phyloP scores from a whole-genome alignment of 2,888 invertebrate species.

The Conops quadrifasciatus region DNA sequence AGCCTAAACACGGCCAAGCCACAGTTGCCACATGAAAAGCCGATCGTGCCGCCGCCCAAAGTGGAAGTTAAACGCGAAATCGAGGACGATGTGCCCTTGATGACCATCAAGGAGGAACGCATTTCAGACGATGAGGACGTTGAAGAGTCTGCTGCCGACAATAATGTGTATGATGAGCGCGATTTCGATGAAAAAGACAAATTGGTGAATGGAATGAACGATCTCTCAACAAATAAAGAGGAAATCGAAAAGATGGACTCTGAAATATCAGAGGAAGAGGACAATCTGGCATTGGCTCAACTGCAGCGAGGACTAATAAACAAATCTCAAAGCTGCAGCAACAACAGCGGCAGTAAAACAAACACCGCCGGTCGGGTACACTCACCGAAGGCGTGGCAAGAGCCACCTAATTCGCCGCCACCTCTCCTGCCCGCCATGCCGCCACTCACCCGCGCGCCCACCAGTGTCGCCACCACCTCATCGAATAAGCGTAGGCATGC shows the following conservation, averaged over 20 bases:
- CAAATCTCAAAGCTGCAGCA: constrained; percentile 20
- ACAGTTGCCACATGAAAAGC: constrained; percentile 36
- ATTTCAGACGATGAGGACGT: constrained; percentile 46
- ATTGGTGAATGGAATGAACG: background rate
- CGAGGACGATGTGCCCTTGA: constrained; percentile 43
- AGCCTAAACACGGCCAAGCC: constrained; percentile 33
- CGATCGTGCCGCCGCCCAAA: constrained; percentile 52
- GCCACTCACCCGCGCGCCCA: constrained; percentile 45
- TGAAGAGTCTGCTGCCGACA: background rate
- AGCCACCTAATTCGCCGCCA: background rate
- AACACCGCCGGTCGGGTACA: background rate
- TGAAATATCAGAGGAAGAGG: constrained; percentile 33
- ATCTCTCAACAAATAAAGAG: background rate
- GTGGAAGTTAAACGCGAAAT: constrained; percentile 57
- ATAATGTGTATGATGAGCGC: background rate
- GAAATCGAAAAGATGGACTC: constrained; percentile 17
- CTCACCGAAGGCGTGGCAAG: background rate
- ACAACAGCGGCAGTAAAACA: constrained; percentile 3
- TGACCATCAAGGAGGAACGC: constrained; percentile 47
- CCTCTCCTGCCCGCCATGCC: constrained; percentile 43
- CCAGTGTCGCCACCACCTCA: constrained; percentile 16
- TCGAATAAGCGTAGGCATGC: constrained; percentile 24
- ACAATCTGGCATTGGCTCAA: constrained; percentile 40
- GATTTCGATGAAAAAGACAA: constrained; percentile 18
- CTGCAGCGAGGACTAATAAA: constrained; percentile 36